Conservation (phyloP, 2,113 vertebrate genomes). For the Micromys minutus region DNA sequence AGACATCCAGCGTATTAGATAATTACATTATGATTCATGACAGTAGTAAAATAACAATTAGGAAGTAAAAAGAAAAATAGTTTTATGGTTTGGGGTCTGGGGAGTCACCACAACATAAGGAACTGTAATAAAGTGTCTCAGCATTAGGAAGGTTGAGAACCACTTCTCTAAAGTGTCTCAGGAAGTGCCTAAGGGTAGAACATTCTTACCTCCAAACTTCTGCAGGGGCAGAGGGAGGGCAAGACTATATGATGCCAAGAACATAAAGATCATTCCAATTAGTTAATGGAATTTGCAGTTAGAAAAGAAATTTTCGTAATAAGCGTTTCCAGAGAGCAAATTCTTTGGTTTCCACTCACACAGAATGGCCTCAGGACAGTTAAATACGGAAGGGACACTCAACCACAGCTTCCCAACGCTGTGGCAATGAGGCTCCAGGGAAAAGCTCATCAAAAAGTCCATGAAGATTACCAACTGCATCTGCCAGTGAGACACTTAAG, state of each 20-base stretch:
- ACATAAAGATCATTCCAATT: conserved; percentile 62
- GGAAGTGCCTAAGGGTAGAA: conserved; percentile 52
- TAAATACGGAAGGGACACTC: conserved; percentile 37
- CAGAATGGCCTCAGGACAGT: conserved; percentile 62
- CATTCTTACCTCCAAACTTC: conserved; percentile 45
- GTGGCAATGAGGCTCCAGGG: not conserved
- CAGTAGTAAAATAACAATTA: not conserved
- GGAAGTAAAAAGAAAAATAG: not conserved
- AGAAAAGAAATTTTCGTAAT: conserved; percentile 76
- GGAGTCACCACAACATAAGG: not conserved
- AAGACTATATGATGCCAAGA: conserved; percentile 62
- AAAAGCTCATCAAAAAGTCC: conserved; percentile 7
- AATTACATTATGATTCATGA: not conserved
- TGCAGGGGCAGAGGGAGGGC: conserved; percentile 14
- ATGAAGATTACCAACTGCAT: not conserved
- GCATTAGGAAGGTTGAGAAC: not conserved
- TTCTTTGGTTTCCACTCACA: conserved; percentile 70
- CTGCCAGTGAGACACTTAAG: conserved; percentile 35
- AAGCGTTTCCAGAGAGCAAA: conserved; percentile 51
- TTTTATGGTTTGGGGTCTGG: not conserved
- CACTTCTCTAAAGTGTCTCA: not conserved
- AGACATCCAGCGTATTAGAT: not conserved
- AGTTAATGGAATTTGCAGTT: conserved; percentile 75
- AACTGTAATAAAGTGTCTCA: not conserved
- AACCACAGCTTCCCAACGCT: not conserved